Percentiles rank a stretch among this genome's conserved stretches.
phyloP scores from a whole-genome alignment of 1,140 invertebrate species.

The Sinonovacula constricta region DNA sequence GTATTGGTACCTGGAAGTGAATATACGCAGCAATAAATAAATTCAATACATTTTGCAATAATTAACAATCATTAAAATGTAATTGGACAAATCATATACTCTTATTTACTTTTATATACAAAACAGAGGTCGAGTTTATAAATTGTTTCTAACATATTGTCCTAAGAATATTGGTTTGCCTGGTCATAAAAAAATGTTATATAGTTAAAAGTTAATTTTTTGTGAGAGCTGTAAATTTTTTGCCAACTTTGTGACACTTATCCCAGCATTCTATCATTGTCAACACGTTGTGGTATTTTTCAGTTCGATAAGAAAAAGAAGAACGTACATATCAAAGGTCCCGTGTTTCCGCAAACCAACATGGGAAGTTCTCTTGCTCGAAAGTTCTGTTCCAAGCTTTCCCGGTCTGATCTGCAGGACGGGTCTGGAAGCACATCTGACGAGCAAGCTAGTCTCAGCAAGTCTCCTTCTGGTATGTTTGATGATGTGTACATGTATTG shows the following conservation, averaged over 20 bases:
- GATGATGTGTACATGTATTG: not conserved
- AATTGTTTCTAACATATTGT: not conserved
- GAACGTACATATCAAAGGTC: conserved; percentile 31
- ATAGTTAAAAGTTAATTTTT: too few relatives aligned
- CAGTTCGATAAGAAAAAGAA: conserved; percentile 34
- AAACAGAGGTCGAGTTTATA: not conserved
- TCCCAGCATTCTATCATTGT: not conserved
- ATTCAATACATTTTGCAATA: too few relatives aligned
- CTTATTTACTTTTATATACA: not conserved
- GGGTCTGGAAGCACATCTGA: conserved; percentile 1
- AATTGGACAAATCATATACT: too few relatives aligned
- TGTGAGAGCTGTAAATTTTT: not conserved
- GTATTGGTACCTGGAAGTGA: too few relatives aligned
- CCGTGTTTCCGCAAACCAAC: conserved; percentile 10
- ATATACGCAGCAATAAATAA: too few relatives aligned
- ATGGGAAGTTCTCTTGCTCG: conserved; percentile 18
- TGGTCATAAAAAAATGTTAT: not conserved
- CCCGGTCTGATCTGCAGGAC: conserved; percentile 17
- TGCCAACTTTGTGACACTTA: not conserved
- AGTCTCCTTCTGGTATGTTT: conserved; percentile 19
- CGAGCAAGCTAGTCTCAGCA: conserved; percentile 4
- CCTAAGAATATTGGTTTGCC: not conserved
- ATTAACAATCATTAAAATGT: too few relatives aligned
- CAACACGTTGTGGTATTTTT: not conserved
- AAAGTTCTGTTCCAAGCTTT: conserved; percentile 47